Conservation (phyloP, 1,140 invertebrate genomes). For the Prorops nasuta region DNA sequence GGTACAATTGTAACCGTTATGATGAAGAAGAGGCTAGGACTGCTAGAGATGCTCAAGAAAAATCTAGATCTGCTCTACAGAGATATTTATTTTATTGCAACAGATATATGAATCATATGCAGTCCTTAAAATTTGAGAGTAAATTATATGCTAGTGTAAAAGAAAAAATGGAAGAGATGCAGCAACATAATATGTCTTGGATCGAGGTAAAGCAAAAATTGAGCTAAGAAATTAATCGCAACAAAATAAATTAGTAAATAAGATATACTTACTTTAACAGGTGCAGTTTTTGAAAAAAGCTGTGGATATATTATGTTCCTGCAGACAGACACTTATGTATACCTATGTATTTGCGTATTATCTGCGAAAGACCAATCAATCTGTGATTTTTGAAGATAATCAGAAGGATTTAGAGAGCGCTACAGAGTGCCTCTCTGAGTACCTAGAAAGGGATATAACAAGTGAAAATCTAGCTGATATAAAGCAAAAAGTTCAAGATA, state of each 20-base stretch:
- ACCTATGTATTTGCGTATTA: conserved; percentile 99
- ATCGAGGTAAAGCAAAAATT: conserved; percentile 75
- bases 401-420: conserved; percentile 97
- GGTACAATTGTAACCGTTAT: conserved; percentile 98
- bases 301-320: conserved; percentile 96
- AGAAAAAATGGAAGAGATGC: conserved; percentile 99
- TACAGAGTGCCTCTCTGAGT: conserved; percentile 95
- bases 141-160: conserved; percentile 93
- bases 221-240: neutral
- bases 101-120: conserved; percentile 99
- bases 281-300: conserved; percentile 97
- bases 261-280: conserved; percentile 51
- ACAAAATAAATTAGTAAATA: neutral
- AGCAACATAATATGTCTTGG: conserved; percentile 99
- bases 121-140: conserved; percentile 96
- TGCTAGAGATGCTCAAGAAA: conserved; percentile 93
- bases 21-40: conserved; percentile 96
- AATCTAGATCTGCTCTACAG: conserved; percentile 84
- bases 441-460: conserved; percentile 96
- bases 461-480: conserved; percentile 96
- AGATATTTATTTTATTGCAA: conserved; percentile 99
- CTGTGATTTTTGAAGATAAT: conserved; percentile 98
- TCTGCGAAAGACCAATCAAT: conserved; percentile 96
- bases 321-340: conserved; percentile 97
- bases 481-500: conserved; percentile 99